phyloP scores from a whole-genome alignment of 2,113 vertebrate genomes.

The Scophthalmus maximus region DNA sequence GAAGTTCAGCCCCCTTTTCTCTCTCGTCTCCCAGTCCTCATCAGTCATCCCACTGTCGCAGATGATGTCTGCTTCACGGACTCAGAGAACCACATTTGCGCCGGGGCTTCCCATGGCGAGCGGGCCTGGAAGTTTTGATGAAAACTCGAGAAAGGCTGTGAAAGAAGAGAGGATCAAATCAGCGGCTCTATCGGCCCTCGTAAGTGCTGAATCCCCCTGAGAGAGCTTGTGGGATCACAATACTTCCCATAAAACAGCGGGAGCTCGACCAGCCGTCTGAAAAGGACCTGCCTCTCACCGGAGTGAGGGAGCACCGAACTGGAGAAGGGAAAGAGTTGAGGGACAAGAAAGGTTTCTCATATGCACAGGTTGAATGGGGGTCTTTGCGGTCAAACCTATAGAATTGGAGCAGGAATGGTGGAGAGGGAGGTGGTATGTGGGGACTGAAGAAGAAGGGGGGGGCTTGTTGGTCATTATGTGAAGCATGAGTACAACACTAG shows the following conservation, averaged over 20 bases:
- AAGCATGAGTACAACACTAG: conserved; percentile 71
- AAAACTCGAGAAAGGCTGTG: conserved; percentile 71
- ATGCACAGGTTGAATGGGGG: conserved; percentile 73
- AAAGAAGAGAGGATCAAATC: conserved; percentile 78
- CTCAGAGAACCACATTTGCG: conserved; percentile 53
- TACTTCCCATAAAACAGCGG: conserved; percentile 80
- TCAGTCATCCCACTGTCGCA: conserved; percentile 62
- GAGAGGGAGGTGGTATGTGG: conserved; percentile 71
- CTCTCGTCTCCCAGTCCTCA: conserved; percentile 50
- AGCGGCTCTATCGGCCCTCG: conserved; percentile 65
- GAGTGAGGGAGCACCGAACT: conserved; percentile 53
- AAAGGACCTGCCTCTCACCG: conserved; percentile 68
- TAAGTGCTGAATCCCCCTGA: conserved; percentile 70
- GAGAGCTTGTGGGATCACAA: conserved; percentile 76
- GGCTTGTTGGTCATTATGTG: conserved; percentile 72
- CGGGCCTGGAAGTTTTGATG: conserved; percentile 65
- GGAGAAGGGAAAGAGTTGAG: conserved; percentile 52
- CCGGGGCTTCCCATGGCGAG: conserved; percentile 56
- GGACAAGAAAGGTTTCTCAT: conserved; percentile 56
- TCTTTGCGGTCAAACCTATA: conserved; percentile 73
- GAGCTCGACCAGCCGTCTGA: conserved; percentile 68
- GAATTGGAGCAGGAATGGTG: conserved; percentile 58
- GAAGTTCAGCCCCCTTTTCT: conserved; percentile 44
- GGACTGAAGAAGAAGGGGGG: conserved; percentile 43
- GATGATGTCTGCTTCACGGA: conserved; percentile 67